These are phyloP conservation scores for Scopus umbretta DNA, from an alignment of 2,113 vertebrate species.

Conservation along the genomic window DNA sequence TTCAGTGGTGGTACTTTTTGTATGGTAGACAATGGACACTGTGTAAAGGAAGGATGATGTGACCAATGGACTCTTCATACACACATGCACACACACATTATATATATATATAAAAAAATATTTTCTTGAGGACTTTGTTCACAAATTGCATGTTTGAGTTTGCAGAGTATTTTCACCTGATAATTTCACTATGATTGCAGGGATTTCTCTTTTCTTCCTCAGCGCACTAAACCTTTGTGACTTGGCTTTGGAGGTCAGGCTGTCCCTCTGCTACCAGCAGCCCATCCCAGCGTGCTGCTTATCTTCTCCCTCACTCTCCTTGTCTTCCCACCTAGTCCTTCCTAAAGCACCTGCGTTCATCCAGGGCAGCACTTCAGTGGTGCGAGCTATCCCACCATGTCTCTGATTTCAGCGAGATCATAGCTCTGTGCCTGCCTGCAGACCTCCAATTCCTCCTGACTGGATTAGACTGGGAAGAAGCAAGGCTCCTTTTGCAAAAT, in stretches of 20 bases:
- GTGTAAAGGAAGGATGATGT: background rate
- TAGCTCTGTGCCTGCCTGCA: background rate
- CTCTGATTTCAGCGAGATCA: too few relatives aligned
- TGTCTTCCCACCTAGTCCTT: background rate
- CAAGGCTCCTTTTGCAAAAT: background rate
- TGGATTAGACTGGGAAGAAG: background rate
- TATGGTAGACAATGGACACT: background rate
- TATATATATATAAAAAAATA: too few relatives aligned
- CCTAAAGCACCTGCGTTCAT: background rate
- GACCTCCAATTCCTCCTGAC: background rate
- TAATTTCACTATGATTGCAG: background rate
- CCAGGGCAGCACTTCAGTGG: background rate
- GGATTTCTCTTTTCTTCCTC: background rate
- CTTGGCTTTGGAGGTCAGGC: background rate
- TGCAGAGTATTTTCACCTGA: background rate
- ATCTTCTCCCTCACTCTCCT: background rate
- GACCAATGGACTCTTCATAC: background rate
- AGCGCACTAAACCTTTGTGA: background rate
- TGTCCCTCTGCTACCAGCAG: background rate
- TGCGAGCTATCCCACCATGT: background rate
- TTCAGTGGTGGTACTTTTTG: background rate
- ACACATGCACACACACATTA: fast-evolving
- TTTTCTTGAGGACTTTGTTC: background rate
- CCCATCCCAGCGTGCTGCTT: background rate
- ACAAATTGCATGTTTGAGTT: background rate